A percentile compares a stretch with the other conserved stretches of the same genome.
phyloP scores from a whole-genome alignment of 2,888 invertebrate genomes.

The Lycaena phlaeas region DNA sequence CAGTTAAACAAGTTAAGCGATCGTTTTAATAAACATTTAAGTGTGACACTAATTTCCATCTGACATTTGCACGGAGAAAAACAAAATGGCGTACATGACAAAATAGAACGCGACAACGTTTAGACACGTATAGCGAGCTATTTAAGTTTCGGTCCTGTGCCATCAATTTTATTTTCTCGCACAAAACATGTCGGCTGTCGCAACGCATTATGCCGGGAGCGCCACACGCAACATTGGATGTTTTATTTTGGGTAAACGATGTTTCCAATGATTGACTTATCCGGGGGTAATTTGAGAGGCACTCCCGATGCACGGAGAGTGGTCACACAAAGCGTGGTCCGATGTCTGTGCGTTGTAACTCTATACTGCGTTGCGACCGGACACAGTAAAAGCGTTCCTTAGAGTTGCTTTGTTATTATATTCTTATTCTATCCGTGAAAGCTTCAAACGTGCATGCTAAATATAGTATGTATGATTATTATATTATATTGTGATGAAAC shows the following conservation, averaged over 20 bases:
- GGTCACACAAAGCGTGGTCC: slow-evolving; percentile 22
- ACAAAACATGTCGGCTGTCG: slow-evolving; percentile 71
- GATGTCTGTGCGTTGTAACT: slow-evolving; percentile 40
- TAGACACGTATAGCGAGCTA: slow-evolving; percentile 61
- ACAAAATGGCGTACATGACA: slow-evolving; percentile 34
- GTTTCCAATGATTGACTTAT: slow-evolving; percentile 72
- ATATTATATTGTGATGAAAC: too few species aligned
- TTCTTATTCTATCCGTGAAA: slow-evolving; percentile 2
- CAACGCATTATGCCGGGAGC: slow-evolving; percentile 61
- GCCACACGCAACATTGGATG: slow-evolving; percentile 66
- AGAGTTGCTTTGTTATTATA: background rate
- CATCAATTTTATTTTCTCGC: slow-evolving; percentile 73
- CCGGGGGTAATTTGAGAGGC: slow-evolving; percentile 71
- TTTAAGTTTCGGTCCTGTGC: slow-evolving; percentile 61
- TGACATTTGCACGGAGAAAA: slow-evolving; percentile 55
- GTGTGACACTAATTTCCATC: slow-evolving; percentile 50
- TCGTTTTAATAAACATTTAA: slow-evolving; percentile 41
- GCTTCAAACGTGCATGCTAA: background rate
- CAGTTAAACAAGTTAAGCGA: slow-evolving; percentile 37
- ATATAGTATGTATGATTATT: background rate
- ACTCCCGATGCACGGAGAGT: slow-evolving; percentile 30
- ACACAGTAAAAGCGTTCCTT: background rate
- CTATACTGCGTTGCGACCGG: slow-evolving; percentile 27
- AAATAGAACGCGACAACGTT: slow-evolving; percentile 69
- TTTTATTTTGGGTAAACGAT: slow-evolving; percentile 65